Conservation (phyloP, 2,888 invertebrate species). For the Bursaphelenchus okinawaensis region DNA sequence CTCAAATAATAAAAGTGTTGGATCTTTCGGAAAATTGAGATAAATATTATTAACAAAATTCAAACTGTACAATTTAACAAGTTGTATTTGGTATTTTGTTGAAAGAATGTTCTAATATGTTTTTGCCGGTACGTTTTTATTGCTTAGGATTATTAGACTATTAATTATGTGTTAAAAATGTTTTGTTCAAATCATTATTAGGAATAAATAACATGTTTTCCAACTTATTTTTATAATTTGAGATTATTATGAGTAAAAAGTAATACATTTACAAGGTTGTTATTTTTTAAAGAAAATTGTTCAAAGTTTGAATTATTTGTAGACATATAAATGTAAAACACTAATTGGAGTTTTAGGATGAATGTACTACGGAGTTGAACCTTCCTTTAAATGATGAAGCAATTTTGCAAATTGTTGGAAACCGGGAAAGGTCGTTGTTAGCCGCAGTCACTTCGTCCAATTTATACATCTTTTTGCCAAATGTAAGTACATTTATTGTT, state of each 20-base stretch:
- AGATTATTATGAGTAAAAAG: too few relatives aligned
- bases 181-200: not conserved
- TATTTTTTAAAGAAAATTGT: too few relatives aligned
- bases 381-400: constrained; percentile 25
- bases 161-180: not conserved
- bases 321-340: too few relatives aligned
- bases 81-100: not conserved
- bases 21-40: not conserved
- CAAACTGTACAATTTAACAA: not conserved
- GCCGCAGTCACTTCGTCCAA: constrained; percentile 37
- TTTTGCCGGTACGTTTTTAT: constrained; percentile 10
- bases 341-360: constrained; percentile 39
- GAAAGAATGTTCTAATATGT: not conserved
- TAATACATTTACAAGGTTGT: too few relatives aligned
- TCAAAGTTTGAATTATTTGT: too few relatives aligned
- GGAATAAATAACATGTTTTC: too few relatives aligned
- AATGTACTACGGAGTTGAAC: constrained; percentile 27
- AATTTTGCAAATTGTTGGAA: constrained; percentile 36
- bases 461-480: constrained; percentile 45
- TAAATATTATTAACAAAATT: not conserved
- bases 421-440: constrained; percentile 48
- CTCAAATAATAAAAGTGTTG: too few relatives aligned
- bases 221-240: too few relatives aligned
- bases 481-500: constrained; percentile 31
- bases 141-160: not conserved